These are phyloP conservation scores for Embiotoca jacksoni DNA, from an alignment of 2,113 vertebrate species.

Conservation along the genomic window DNA sequence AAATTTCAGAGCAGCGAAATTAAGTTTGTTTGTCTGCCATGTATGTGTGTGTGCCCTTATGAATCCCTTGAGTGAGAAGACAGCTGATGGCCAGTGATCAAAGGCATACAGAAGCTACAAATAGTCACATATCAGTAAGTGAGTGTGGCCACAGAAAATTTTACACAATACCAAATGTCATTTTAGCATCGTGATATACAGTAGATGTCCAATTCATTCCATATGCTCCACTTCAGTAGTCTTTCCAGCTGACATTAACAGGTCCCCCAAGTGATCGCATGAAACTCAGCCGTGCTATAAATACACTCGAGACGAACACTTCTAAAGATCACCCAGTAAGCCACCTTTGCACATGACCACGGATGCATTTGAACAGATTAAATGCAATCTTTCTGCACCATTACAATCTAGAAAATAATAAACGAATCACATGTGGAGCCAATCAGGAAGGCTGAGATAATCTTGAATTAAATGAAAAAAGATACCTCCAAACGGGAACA, in stretches of 20 bases:
- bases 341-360: background rate
- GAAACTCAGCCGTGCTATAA: background rate
- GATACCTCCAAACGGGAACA: background rate
- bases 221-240: conserved; percentile 17
- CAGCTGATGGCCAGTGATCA: background rate
- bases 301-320: background rate
- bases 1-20: background rate
- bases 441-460: background rate
- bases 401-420: background rate
- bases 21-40: background rate
- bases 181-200: background rate
- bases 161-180: conserved; percentile 17
- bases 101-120: background rate
- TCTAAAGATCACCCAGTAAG: conserved; percentile 15
- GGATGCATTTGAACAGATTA: conserved; percentile 5
- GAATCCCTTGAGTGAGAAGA: background rate
- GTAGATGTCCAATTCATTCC: conserved; percentile 27
- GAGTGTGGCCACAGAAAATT: background rate
- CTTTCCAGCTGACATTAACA: conserved; percentile 37
- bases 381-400: conserved; percentile 27
- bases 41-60: background rate
- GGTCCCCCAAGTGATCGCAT: conserved; percentile 3
- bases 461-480: background rate
- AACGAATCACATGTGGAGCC: background rate
- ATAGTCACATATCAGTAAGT: background rate